Conservation (phyloP, 2,113 vertebrate genomes). For the Ceratotherium simum region DNA sequence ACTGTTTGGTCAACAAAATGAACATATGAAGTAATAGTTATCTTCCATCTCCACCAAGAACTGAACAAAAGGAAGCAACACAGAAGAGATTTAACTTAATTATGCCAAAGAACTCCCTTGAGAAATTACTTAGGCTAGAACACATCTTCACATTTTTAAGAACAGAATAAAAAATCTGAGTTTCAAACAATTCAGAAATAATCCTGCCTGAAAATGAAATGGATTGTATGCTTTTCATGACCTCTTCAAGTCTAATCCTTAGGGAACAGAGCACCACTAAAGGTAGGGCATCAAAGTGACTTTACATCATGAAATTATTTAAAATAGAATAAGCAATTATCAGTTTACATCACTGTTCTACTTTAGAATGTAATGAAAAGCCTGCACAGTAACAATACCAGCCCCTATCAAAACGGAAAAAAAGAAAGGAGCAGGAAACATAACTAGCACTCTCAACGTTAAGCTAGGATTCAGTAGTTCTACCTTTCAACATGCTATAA, state of each 20-base stretch:
- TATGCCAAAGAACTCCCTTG: background rate
- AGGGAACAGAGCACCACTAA: background rate
- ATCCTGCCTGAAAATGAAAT: background rate
- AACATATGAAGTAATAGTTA: background rate
- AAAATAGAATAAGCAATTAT: background rate
- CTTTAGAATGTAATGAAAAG: background rate
- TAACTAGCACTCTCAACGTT: background rate
- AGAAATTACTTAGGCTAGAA: background rate
- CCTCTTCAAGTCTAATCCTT: background rate
- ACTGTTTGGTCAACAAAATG: background rate
- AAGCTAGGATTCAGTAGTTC: background rate
- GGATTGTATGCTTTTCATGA: background rate
- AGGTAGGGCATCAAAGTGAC: background rate
- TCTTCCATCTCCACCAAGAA: background rate
- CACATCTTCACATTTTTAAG: background rate
- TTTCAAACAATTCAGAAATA: background rate
- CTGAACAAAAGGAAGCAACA: background rate
- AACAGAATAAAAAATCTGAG: background rate
- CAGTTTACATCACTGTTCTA: background rate
- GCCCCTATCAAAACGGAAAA: background rate
- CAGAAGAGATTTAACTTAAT: background rate
- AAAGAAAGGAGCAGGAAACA: background rate
- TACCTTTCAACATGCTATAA: background rate
- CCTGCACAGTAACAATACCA: background rate
- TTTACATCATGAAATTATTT: slow-evolving; percentile 6